Conservation (phyloP, 2,888 invertebrate species). For the Hoplodrina ambigua region DNA sequence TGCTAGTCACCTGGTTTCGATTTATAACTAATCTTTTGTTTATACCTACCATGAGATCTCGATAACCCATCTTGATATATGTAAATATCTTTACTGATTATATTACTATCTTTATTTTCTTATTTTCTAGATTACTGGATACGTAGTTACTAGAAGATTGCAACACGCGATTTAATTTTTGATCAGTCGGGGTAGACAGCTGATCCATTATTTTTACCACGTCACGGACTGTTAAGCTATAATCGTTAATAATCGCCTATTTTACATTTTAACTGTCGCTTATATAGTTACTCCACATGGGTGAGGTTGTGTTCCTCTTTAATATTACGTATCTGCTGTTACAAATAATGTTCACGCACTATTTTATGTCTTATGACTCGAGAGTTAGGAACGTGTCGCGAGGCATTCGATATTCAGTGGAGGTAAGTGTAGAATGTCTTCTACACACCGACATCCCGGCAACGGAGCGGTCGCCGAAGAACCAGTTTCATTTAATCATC, state of each 20-base stretch:
- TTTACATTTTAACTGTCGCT: slow-evolving; percentile 54
- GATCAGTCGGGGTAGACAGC: slow-evolving; percentile 12
- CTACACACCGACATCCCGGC: slow-evolving; percentile 78
- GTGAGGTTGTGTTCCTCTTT: slow-evolving; percentile 61
- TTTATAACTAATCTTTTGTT: slow-evolving; percentile 40
- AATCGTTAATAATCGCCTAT: slow-evolving; percentile 46
- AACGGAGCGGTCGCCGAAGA: slow-evolving; percentile 77
- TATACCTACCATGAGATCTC: slow-evolving; percentile 2
- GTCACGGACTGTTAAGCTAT: slow-evolving; percentile 22
- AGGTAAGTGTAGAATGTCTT: slow-evolving; percentile 74
- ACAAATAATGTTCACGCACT: slow-evolving; percentile 42
- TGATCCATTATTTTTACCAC: slow-evolving; percentile 32
- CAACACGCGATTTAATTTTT: slow-evolving; percentile 1
- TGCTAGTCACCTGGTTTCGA: slow-evolving; percentile 55
- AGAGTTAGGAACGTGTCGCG: slow-evolving; percentile 52
- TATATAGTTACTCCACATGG: slow-evolving; percentile 46
- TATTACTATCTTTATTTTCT: background rate
- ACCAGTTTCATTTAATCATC: slow-evolving; percentile 90
- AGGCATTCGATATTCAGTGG: slow-evolving; percentile 60
- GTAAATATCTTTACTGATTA: slow-evolving; percentile 1
- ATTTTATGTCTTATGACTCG: slow-evolving; percentile 58
- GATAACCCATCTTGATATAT: slow-evolving; percentile 11
- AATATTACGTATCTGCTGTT: slow-evolving; percentile 50
- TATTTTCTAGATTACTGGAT: slow-evolving; percentile 3
- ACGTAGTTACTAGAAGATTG: background rate